Base-by-base conservation (phyloP, 1,140 invertebrate genomes). In the Drosophila parvula region DNA sequence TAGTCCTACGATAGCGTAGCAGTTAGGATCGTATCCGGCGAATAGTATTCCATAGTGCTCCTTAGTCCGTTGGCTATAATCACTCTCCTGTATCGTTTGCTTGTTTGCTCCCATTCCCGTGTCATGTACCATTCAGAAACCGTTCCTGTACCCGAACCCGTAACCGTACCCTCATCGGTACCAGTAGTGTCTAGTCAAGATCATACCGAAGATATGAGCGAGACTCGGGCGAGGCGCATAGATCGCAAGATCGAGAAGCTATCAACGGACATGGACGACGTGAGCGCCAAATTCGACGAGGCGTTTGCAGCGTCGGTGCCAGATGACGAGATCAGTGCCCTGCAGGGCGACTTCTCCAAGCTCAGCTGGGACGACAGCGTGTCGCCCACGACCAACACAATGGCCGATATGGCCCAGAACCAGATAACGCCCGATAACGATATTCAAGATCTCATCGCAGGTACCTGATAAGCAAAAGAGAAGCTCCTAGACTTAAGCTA, bases 241-340 rank as follows among this genome's bases (percentile, higher is more conserved):
- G 94, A 94, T 79, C 90, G 93, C 55, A 93, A 93, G 84, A 94
- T 94, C 83, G 93, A 94, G 88, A 91, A 94, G 77, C 93, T 94
- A 92, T 93, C 94, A 64, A 93, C 93, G 11, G 78, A 91, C 55
- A 43, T 90, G 58, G 90, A 93, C 56, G 88, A 88, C 45, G 69
- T 90, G 14, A 80, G 78, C 53, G 74, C 58, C 41, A 69, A 76
- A 36, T 92, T 92, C 38, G 90, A 92, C 70, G 81, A 90, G 53
- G 67, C 80, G 28, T 91, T 91, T 32, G 89, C 91, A 57, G 53
- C 74, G 55, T 38, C 82, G 12, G 78, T 92, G 8, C 83, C 79
- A 12, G 90, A 91, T 55, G 91, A 92, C 44, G 91, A 92, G 60
- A 78, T 92, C 34, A 91, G 89, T 59, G 85, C 77, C 50, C 63